Evolutionary conservation across 2,113 vertebrate genomes (phyloP), one percentile per base, ranked within the genome.

Genomic region (Poecile atricapillus): DNA sequence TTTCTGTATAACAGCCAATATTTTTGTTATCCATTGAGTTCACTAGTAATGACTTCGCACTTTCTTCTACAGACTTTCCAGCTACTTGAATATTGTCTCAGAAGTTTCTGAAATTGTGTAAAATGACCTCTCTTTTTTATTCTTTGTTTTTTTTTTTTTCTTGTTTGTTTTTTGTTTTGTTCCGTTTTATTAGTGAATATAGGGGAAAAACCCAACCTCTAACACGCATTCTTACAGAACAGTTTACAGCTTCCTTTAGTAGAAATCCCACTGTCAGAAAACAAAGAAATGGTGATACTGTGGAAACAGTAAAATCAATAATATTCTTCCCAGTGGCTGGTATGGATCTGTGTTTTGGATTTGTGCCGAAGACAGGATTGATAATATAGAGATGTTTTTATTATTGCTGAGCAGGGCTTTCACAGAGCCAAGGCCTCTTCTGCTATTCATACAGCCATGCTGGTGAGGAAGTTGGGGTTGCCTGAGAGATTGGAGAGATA

Each of bases 381-480:
- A 88, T 37, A 56, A 41, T 8, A 23, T 4, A 27, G 20, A 56
- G 21, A 43, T 73, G 7, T 49, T 43, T 79, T 18, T 49, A 17
- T 41, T 31, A 22, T 35, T 71, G 58, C 5, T 27, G 16, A 41
- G 24, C 7, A 70, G 30, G n/a, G 4, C 13, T 62, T n/a, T 11
- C 5, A 15, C 11, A n/a, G 49, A 79, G 13, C 13, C 20, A 19
- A 70, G 16, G 24, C 7, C 10, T 64, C 35, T 49, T 49, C 49
- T 79, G 8, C 11, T 27, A 49, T 35, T 35, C 49, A 18, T 22
- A 18, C 0, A 0, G 14, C 35, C 17, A 8, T 0, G 0, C 13
- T 21, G 19, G 24, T 21, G 17, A 49, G 16, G 25, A 37, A 30
- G 30, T 3, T 46, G 15, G 8, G 13, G n/a, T 5, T 49, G 10